These are phyloP conservation scores for Hippotragus niger DNA, from an alignment of 2,113 vertebrate species.

Conservation along the genomic window DNA sequence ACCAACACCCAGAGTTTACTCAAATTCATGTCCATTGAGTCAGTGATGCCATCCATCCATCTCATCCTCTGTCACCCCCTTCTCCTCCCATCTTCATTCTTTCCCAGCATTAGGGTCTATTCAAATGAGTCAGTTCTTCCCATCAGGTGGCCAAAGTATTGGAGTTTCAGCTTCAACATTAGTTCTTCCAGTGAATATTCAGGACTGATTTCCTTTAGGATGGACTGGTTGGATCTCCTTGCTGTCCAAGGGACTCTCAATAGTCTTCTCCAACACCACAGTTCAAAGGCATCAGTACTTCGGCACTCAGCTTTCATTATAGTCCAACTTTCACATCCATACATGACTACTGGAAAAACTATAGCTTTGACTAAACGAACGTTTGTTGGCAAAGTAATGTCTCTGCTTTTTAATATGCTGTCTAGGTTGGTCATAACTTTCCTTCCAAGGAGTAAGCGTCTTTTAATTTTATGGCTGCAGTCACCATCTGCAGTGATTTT, in stretches of 20 bases:
- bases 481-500: background rate
- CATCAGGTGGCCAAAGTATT: background rate
- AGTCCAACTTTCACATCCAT: background rate
- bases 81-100: background rate
- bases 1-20: background rate
- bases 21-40: background rate
- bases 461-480: background rate
- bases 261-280: background rate
- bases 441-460: background rate
- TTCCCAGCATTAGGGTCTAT: background rate
- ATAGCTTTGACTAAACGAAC: background rate
- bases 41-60: background rate
- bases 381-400: background rate
- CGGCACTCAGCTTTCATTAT: accelerated
- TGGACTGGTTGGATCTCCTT: background rate
- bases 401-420: background rate
- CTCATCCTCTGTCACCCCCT: background rate
- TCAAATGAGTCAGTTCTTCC: background rate
- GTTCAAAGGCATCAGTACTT: background rate
- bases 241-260: background rate
- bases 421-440: background rate
- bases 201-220: background rate
- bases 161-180: background rate
- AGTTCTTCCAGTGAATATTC: background rate
- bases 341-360: background rate